Conservation (phyloP, 2,888 invertebrate species). For the Heliconius cydno region DNA sequence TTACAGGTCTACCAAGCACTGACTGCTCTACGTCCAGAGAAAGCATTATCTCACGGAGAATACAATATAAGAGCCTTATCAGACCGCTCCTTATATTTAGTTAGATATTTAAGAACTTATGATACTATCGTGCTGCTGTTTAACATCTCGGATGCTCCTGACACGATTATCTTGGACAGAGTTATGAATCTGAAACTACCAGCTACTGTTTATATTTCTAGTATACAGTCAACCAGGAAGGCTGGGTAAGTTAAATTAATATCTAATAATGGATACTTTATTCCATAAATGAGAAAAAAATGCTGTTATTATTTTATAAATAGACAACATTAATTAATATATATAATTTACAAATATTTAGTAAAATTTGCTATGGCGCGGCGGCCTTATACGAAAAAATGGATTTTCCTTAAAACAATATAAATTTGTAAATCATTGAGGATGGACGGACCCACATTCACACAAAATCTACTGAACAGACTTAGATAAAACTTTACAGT, state of each 20-base stretch:
- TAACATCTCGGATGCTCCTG: conserved; percentile 71
- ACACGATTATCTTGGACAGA: conserved; percentile 63
- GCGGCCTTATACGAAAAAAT: too few species aligned
- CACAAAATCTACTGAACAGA: too few species aligned
- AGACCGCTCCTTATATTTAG: conserved; percentile 54
- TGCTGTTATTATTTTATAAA: too few species aligned
- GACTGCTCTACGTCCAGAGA: conserved; percentile 73
- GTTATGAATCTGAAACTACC: conserved; percentile 53
- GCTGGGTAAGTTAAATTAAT: conserved; percentile 53
- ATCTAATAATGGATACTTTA: too few species aligned
- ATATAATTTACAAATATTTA: too few species aligned
- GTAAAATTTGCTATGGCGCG: too few species aligned
- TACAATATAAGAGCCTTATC: conserved; percentile 68
- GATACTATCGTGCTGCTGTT: conserved; percentile 67
- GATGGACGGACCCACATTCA: too few species aligned
- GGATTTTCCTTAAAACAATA: too few species aligned
- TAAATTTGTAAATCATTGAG: too few species aligned
- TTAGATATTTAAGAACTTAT: conserved; percentile 52
- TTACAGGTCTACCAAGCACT: conserved; percentile 81
- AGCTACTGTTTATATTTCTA: conserved; percentile 57
- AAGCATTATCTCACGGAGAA: conserved; percentile 63
- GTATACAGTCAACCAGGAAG: conserved; percentile 56
- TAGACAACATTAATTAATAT: too few species aligned
- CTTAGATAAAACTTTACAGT: too few species aligned
- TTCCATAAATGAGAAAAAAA: too few species aligned